Evolutionary conservation across 1,140 invertebrate species (phyloP).

Genomic region (Daktulosphaira vitifoliae): DNA sequence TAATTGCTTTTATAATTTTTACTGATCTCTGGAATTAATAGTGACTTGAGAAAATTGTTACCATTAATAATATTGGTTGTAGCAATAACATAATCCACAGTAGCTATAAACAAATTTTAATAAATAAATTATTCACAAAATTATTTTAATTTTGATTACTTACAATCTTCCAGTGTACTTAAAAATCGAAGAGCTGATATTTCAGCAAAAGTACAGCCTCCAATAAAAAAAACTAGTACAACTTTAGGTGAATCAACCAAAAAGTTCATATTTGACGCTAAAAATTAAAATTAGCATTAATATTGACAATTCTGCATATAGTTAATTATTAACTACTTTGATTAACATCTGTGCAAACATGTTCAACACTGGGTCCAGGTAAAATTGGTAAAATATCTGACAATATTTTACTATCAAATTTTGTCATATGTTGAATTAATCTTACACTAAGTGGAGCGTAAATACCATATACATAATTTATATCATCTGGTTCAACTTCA

Average conservation of each 20-base stretch:
- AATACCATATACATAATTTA: conserved; percentile 86
- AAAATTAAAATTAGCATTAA: conserved; percentile 34
- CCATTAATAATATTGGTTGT: conserved; percentile 93
- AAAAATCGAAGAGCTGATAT: conserved; percentile 85
- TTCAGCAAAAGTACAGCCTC: conserved; percentile 93
- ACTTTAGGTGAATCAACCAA: conserved; percentile 61
- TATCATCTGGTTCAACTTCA: conserved; percentile 72
- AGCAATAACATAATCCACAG: conserved; percentile 83
- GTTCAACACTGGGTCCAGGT: conserved; percentile 53
- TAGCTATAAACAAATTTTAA: conserved; percentile 48
- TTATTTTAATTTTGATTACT: conserved; percentile 39
- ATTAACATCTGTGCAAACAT: conserved; percentile 39
- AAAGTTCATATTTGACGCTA: conserved; percentile 51
- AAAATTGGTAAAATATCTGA: conserved; percentile 56
- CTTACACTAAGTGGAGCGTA: conserved; percentile 90
- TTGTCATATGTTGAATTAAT: conserved; percentile 67
- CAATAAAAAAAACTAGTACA: conserved; percentile 90
- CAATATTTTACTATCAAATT: conserved; percentile 61
- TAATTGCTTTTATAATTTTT: too few species aligned
- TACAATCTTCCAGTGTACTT: conserved; percentile 82
- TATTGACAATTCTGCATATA: background rate
- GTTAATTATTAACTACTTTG: conserved; percentile 18
- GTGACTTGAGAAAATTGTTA: conserved; percentile 66
- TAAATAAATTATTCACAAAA: too few species aligned
- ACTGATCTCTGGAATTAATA: conserved; percentile 50